Conservation (phyloP, 2,113 vertebrate species). For the Hucho hucho region DNA sequence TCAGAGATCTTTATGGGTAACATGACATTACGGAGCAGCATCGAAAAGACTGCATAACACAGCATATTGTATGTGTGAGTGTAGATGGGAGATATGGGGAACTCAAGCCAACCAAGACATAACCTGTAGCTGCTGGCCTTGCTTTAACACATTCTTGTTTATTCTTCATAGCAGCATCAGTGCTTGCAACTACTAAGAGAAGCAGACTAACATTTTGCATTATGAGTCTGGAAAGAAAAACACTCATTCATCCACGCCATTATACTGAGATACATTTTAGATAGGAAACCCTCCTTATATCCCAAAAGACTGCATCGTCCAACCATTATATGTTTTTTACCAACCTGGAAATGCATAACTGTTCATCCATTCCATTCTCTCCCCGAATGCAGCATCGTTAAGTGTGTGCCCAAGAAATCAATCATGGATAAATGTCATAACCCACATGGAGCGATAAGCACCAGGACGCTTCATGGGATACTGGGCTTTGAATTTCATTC, state of each 20-base stretch:
- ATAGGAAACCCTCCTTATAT: not conserved
- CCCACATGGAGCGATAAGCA: not conserved
- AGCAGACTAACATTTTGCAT: not conserved
- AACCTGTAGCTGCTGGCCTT: not conserved
- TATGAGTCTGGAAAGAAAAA: not conserved
- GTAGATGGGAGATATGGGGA: too few relatives aligned
- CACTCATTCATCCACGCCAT: not conserved
- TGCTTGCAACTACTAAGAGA: not conserved
- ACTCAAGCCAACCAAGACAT: too few relatives aligned
- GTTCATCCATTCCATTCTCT: not conserved
- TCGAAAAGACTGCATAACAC: not conserved
- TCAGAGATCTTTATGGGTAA: not conserved
- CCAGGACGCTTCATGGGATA: not conserved
- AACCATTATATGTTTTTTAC: not conserved
- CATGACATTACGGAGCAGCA: not conserved
- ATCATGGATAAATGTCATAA: slow-evolving; percentile 4
- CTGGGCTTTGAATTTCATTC: not conserved
- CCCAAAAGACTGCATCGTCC: not conserved
- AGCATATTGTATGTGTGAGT: not conserved
- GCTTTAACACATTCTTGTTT: not conserved
- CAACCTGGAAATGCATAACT: not conserved
- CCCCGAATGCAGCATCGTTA: not conserved
- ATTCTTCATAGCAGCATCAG: not conserved
- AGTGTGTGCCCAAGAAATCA: not conserved
- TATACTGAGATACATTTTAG: not conserved